Conservation (phyloP, 37 sponge, comb jelly and placozoan genomes). For the Ephydatia muelleri region DNA sequence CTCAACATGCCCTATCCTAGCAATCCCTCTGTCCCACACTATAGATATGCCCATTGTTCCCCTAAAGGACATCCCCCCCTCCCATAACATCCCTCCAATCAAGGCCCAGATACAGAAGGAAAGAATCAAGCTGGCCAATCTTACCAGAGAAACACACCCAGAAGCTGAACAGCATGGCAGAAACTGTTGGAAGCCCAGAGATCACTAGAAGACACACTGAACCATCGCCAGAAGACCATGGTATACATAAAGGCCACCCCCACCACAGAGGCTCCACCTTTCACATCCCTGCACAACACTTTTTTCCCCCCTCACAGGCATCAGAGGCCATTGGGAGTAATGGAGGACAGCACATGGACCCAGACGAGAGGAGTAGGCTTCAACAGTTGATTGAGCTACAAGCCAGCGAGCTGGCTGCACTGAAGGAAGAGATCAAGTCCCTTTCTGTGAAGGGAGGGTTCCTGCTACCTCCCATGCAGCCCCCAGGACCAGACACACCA, state of each 20-base stretch:
- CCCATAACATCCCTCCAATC: background rate
- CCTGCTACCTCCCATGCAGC: slow-evolving; percentile 82
- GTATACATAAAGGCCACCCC: slow-evolving; percentile 15
- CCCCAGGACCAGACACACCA: slow-evolving; percentile 55
- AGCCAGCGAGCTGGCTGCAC: slow-evolving; percentile 71
- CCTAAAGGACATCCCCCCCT: background rate
- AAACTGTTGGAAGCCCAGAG: slow-evolving; percentile 66
- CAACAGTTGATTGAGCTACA: slow-evolving; percentile 73
- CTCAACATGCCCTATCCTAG: background rate
- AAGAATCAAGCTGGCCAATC: slow-evolving; percentile 49
- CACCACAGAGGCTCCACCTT: background rate
- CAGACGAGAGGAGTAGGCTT: slow-evolving; percentile 71
- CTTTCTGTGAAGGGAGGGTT: slow-evolving; percentile 86
- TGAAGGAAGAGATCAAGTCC: slow-evolving; percentile 79
- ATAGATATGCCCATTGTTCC: no score
- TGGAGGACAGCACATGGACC: slow-evolving; percentile 33
- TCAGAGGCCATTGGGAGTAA: slow-evolving; percentile 33
- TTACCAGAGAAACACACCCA: slow-evolving; percentile 85
- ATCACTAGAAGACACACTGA: slow-evolving; percentile 72
- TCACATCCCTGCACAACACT: background rate
- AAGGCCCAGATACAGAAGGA: slow-evolving; percentile 66
- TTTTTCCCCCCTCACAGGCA: slow-evolving; percentile 10
- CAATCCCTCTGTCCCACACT: background rate
- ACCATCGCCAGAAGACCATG: slow-evolving; percentile 85
- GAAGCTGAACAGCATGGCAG: slow-evolving; percentile 53